These are phyloP conservation scores for Drosophila mettleri DNA, from an alignment of 2,888 invertebrate genomes.

Conservation along the genomic window DNA sequence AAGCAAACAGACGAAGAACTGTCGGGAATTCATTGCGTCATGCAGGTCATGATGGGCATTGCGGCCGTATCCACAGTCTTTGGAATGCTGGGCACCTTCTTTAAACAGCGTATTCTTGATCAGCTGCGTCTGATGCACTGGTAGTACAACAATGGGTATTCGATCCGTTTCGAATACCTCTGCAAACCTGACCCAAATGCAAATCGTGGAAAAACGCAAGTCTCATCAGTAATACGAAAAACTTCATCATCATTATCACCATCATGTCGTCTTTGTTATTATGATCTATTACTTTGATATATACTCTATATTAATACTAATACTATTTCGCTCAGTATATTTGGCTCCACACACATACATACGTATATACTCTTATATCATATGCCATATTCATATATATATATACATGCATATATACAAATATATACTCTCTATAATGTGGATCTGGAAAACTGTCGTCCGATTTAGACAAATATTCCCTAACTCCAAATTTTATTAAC, in stretches of 20 bases:
- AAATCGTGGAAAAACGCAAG: neutral
- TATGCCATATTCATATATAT: conserved; percentile 46
- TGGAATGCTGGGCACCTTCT: conserved; percentile 85
- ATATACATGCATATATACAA: conserved; percentile 31
- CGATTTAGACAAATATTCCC: neutral
- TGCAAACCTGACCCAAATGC: conserved; percentile 16
- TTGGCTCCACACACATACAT: conserved; percentile 22
- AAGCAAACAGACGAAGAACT: conserved; percentile 83
- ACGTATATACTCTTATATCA: conserved; percentile 43
- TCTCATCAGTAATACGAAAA: neutral
- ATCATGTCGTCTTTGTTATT: conserved; percentile 16
- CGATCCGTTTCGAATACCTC: conserved; percentile 68
- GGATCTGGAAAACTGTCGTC: conserved; percentile 36
- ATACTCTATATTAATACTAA: conserved; percentile 40
- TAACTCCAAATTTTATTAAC: neutral
- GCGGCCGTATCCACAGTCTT: conserved; percentile 85
- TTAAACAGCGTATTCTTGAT: conserved; percentile 85
- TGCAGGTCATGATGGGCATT: conserved; percentile 85
- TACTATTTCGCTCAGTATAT: conserved; percentile 33
- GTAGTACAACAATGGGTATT: conserved; percentile 83
- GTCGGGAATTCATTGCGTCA: conserved; percentile 85
- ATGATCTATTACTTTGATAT: conserved; percentile 14
- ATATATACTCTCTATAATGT: conserved; percentile 45
- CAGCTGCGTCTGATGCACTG: conserved; percentile 85
- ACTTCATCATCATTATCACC: conserved; percentile 20